A percentile compares a stretch with the other conserved stretches of the same genome.
Conservation (phyloP, 2,888 invertebrate genomes). For the Sphaerophoria rueppellii region DNA sequence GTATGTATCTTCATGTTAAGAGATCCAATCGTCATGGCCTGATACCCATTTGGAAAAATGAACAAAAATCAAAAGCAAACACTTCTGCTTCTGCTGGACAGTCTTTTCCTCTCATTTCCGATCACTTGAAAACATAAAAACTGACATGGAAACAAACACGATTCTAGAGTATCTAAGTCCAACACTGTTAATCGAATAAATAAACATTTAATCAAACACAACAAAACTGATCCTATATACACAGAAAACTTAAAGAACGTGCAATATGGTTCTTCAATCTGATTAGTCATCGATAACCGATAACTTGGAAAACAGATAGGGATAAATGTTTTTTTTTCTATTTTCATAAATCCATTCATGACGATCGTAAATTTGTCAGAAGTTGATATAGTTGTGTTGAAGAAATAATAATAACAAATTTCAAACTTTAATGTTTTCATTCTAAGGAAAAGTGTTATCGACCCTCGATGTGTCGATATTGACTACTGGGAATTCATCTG, state of each 20-base stretch:
- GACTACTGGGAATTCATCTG: conserved; percentile 28
- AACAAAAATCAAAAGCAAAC: conserved; percentile 35
- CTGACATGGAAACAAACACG: conserved; percentile 34
- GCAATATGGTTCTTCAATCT: conserved; percentile 31
- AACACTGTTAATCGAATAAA: conserved; percentile 68
- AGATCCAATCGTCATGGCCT: conserved; percentile 48
- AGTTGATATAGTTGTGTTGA: conserved; percentile 58
- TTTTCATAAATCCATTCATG: conserved; percentile 32
- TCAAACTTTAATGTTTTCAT: conserved; percentile 36
- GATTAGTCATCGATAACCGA: conserved; percentile 43
- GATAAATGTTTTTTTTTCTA: conserved; percentile 19
- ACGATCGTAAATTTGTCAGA: conserved; percentile 56
- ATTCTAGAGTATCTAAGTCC: conserved; percentile 6
- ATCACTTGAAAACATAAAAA: conserved; percentile 63
- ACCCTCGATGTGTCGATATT: conserved; percentile 21
- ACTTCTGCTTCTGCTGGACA: conserved; percentile 47
- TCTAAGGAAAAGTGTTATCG: conserved; percentile 31
- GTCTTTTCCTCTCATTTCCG: background rate
- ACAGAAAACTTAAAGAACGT: background rate
- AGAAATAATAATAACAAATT: conserved; percentile 11
- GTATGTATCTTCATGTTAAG: conserved; percentile 52
- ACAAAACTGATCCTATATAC: conserved; percentile 8
- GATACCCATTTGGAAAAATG: conserved; percentile 17
- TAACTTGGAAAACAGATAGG: conserved; percentile 8
- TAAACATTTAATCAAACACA: conserved; percentile 66